Evolutionary conservation across 2,797 vertebrate species (phyloP), one percentile per base, ranked within the genome.

Genomic region (Anas capensis): DNA sequence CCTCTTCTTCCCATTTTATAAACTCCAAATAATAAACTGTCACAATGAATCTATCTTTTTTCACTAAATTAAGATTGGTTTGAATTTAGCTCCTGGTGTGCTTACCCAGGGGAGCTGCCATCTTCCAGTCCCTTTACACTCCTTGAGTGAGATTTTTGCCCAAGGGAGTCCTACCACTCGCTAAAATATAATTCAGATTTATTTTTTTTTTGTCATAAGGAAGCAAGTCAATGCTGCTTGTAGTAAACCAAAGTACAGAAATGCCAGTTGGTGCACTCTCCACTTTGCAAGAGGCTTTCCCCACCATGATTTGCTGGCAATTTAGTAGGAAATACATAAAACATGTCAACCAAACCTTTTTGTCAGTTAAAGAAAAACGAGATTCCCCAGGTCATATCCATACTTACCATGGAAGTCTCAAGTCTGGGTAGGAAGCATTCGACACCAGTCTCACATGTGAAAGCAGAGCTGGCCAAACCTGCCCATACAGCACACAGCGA

Each of bases 51-150:
- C 38, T 49, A 29, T 42, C 16, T 31, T 48, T 61, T 40, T 56
- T 40, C 58, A 6, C 46, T 79, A 84, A 85, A 89, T 66, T 66
- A 60, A 60, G 61, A 48, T 62, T 65, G 23, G 18, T 88, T 92
- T 62, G 42, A 84, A 91, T 76, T 81, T 42, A 83, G 40, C 27
- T 70, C 31, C 33, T 34, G 31, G 13, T 29, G 13, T 4, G 6
- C 61, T 49, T 64, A 83, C 40, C n/a, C 31, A 54, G 61, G 40
- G 48, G 36, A 84, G 27, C 73, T 84, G 31, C 57, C 58, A 57
- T 65, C 62, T 51, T 57, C 48, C 66, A 61, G 23, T 29, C 14
- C 60, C 46, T 73, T 70, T 38, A 34, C 26, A 10, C n/a, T 57
- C 29, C 77, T 48, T 1, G 1, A 58, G 62, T 29, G 31, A 78